Conservation (phyloP, 2,888 invertebrate species). For the Bibio marci region DNA sequence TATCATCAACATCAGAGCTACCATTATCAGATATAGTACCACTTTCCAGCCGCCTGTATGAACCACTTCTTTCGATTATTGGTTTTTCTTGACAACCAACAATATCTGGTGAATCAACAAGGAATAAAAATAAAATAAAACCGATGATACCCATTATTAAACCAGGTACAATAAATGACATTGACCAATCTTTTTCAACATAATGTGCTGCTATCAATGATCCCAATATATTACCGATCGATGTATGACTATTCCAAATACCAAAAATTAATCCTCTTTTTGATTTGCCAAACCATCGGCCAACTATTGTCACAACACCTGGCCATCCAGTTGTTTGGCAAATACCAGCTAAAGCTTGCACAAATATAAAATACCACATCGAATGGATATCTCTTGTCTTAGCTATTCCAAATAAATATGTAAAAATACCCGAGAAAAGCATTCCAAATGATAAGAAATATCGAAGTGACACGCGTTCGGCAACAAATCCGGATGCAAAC, state of each 20-base stretch:
- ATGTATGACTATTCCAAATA: constrained; percentile 94
- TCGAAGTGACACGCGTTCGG: constrained; percentile 78
- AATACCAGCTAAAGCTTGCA: constrained; percentile 77
- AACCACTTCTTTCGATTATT: background rate
- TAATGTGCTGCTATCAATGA: constrained; percentile 72
- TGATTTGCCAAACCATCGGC: constrained; percentile 93
- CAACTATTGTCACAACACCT: constrained; percentile 77
- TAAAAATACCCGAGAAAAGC: constrained; percentile 70
- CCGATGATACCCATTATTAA: constrained; percentile 56
- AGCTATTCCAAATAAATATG: constrained; percentile 79
- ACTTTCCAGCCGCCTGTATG: constrained; percentile 4
- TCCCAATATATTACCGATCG: constrained; percentile 87
- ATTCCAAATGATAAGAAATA: constrained; percentile 86
- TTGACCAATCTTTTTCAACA: constrained; percentile 75
- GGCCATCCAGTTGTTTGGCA: constrained; percentile 95
- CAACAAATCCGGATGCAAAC: constrained; percentile 81
- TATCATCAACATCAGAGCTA: constrained; percentile 30
- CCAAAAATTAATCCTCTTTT: constrained; percentile 87
- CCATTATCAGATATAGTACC: constrained; percentile 3
- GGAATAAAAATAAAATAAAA: constrained; percentile 60
- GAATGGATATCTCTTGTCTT: constrained; percentile 64
- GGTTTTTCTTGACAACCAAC: constrained; percentile 35
- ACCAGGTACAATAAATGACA: constrained; percentile 85
- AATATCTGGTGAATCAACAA: constrained; percentile 65
- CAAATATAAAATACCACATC: constrained; percentile 60